Evolutionary conservation across 2,797 vertebrate genomes (phyloP).

Genomic region (Margarornis squamiger): DNA sequence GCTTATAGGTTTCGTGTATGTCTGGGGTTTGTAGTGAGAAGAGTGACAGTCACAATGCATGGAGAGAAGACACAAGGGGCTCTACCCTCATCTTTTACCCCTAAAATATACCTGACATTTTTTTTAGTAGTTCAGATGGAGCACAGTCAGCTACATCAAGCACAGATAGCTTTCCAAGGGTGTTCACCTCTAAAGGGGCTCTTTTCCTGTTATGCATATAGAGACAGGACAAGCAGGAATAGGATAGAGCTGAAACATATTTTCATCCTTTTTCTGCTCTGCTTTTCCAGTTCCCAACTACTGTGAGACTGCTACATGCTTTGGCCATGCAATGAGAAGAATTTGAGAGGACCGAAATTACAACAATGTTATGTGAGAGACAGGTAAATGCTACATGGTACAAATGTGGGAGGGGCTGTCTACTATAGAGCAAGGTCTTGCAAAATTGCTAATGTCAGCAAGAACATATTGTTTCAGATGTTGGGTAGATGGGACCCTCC

Average conservation of each 20-base stretch:
- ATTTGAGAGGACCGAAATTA: neutral
- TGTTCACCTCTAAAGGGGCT: neutral
- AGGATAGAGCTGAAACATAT: neutral
- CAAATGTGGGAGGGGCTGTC: neutral
- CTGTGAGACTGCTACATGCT: neutral
- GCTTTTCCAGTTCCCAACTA: neutral
- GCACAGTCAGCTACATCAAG: neutral
- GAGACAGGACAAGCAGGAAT: neutral
- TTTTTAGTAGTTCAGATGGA: neutral
- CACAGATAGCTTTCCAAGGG: neutral
- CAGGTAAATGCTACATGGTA: neutral
- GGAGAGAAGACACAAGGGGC: neutral
- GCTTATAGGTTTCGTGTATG: neutral
- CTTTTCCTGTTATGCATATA: neutral
- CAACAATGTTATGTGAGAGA: neutral
- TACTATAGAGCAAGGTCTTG: neutral
- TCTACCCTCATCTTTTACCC: neutral
- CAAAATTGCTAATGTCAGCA: neutral
- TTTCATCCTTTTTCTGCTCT: neutral
- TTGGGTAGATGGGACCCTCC: neutral
- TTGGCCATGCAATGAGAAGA: neutral
- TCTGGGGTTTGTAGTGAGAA: neutral
- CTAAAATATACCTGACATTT: neutral
- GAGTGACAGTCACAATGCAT: neutral
- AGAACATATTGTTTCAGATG: neutral